These are phyloP conservation scores for Vicugna pacos DNA, from an alignment of 2,113 vertebrate species.

Conservation along the genomic window DNA sequence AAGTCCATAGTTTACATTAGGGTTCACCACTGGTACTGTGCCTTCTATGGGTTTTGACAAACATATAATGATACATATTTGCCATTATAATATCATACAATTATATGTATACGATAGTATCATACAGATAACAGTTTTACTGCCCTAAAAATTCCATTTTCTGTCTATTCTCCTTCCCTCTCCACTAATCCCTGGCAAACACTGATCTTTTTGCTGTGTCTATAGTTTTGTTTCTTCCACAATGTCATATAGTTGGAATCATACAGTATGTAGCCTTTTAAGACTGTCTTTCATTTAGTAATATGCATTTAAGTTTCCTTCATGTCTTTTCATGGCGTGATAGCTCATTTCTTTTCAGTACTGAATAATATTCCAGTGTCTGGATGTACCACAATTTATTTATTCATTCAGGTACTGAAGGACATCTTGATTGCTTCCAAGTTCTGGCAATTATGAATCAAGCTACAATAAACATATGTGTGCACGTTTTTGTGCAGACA, in stretches of 20 bases:
- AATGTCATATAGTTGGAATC: neutral
- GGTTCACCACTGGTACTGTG: neutral
- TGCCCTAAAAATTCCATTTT: neutral
- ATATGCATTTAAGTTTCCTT: neutral
- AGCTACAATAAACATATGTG: neutral
- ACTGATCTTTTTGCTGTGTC: neutral
- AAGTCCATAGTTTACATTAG: neutral
- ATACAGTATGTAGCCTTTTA: neutral
- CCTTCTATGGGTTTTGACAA: neutral
- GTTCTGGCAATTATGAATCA: neutral
- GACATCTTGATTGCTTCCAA: neutral
- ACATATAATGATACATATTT: neutral
- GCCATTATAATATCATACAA: neutral
- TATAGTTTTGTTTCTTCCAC: neutral
- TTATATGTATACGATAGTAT: neutral
- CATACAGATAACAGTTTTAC: neutral
- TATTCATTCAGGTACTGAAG: neutral
- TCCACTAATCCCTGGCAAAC: neutral
- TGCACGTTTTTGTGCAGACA: neutral
- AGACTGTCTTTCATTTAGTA: neutral
- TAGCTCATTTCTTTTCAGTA: neutral
- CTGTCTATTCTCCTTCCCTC: neutral
- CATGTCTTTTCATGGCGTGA: neutral
- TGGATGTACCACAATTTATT: neutral
- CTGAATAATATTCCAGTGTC: neutral